phyloP scores from a whole-genome alignment of 2,113 vertebrate species.

The Cyphomyrus discorhynchus region DNA sequence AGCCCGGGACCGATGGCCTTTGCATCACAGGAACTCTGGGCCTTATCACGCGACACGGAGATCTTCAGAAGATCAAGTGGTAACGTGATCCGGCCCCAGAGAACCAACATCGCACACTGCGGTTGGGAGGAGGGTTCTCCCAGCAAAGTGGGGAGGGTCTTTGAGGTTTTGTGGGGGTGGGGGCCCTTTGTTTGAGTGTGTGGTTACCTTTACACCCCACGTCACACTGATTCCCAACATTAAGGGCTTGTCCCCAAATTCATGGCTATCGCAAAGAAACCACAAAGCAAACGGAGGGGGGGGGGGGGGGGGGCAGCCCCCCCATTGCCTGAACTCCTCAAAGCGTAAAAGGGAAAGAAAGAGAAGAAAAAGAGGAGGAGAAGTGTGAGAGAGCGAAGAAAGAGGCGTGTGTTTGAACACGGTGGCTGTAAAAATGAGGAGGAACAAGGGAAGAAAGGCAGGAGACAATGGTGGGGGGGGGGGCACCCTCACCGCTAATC shows the following conservation, averaged over 20 bases:
- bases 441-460: not conserved
- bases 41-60: not conserved
- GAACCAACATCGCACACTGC: conserved; percentile 38
- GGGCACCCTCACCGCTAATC: not conserved
- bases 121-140: conserved; percentile 27
- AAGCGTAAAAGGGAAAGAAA: conserved; percentile 11
- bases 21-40: not conserved
- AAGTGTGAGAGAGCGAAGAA: not conserved
- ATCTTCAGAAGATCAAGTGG: conserved; percentile 8
- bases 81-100: conserved; percentile 32
- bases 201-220: conserved; percentile 22
- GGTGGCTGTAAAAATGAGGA: not conserved
- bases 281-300: too few relatives aligned
- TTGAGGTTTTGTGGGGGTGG: conserved; percentile 47
- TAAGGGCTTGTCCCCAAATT: conserved; percentile 51
- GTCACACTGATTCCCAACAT: conserved; percentile 50
- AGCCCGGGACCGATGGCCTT: not conserved
- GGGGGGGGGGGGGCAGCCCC: too few relatives aligned
- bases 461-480: not conserved
- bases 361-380: conserved; percentile 46
- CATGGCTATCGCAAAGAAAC: conserved; percentile 44
- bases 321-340: not conserved
- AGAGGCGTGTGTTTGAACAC: conserved; percentile 5
- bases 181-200: conserved; percentile 45
- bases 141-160: conserved; percentile 42